Conservation (phyloP, 2,797 vertebrate species). For the Anabacerthia variegaticeps region DNA sequence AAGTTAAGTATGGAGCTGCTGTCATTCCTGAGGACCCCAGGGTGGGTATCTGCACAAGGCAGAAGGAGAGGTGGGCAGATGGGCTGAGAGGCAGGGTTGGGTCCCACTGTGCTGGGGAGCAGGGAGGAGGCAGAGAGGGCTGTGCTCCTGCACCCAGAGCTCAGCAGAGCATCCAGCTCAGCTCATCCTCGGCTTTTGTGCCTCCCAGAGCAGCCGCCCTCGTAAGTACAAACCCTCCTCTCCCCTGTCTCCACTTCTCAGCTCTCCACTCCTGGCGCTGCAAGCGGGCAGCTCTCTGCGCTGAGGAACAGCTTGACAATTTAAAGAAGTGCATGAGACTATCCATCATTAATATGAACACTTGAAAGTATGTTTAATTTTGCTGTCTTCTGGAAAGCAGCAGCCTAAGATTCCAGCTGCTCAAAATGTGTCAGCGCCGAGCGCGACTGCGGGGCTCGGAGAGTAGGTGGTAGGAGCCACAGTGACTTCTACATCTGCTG, state of each 20-base stretch:
- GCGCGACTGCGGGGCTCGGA: not conserved
- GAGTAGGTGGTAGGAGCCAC: not conserved
- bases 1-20: not conserved
- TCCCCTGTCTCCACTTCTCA: not conserved
- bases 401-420: constrained; percentile 25
- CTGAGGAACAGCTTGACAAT: not conserved
- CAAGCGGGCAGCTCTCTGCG: not conserved
- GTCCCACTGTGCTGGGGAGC: not conserved
- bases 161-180: not conserved
- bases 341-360: not conserved
- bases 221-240: not conserved
- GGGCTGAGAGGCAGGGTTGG: not conserved
- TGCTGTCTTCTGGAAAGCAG: not conserved
- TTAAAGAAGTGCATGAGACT: not conserved
- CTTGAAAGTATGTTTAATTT: constrained; percentile 10
- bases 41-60: not conserved
- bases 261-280: not conserved
- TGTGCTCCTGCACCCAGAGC: not conserved
- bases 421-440: not conserved
- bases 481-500: not conserved
- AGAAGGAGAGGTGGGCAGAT: not conserved
- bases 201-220: not conserved
- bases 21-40: not conserved
- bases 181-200: not conserved
- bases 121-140: not conserved